phyloP scores from a whole-genome alignment of 2,113 vertebrate species.

The Arothron firmamentum region DNA sequence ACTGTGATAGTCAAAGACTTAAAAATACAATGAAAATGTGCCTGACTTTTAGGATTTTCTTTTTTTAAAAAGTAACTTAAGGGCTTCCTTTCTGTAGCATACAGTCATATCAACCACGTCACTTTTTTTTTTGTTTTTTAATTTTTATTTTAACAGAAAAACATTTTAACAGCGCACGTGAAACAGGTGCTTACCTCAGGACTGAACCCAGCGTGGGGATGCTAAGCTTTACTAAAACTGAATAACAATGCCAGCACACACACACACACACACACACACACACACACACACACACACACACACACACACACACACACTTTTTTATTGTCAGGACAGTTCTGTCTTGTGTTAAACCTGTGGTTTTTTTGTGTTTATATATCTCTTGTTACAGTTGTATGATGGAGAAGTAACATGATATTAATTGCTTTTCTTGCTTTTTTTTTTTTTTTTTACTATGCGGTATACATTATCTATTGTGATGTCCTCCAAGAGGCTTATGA shows the following conservation, averaged over 20 bases:
- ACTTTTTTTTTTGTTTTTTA: constrained; percentile 37
- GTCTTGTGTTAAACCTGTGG: constrained; percentile 73
- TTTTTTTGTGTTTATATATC: constrained; percentile 67
- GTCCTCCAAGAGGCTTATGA: constrained; percentile 57
- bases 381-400: constrained; percentile 51
- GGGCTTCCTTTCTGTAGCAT: constrained; percentile 70
- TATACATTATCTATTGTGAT: constrained; percentile 55
- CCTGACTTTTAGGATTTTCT: constrained; percentile 39
- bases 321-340: constrained; percentile 39
- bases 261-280: constrained; percentile 34
- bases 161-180: constrained; percentile 48
- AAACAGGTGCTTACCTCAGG: constrained; percentile 80
- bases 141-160: constrained; percentile 50
- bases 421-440: constrained; percentile 46
- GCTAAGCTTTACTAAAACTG: constrained; percentile 63
- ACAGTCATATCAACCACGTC: constrained; percentile 66
- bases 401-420: constrained; percentile 59
- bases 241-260: constrained; percentile 30
- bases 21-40: constrained; percentile 51
- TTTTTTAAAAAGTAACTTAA: constrained; percentile 55
- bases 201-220: constrained; percentile 71
- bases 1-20: constrained; percentile 75
- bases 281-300: constrained; percentile 32
- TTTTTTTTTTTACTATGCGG: constrained; percentile 45
- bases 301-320: constrained; percentile 27